Evolutionary conservation across 2,888 invertebrate species (phyloP), one percentile per base, ranked within the genome.

Genomic region (Nemurella pictetii): DNA sequence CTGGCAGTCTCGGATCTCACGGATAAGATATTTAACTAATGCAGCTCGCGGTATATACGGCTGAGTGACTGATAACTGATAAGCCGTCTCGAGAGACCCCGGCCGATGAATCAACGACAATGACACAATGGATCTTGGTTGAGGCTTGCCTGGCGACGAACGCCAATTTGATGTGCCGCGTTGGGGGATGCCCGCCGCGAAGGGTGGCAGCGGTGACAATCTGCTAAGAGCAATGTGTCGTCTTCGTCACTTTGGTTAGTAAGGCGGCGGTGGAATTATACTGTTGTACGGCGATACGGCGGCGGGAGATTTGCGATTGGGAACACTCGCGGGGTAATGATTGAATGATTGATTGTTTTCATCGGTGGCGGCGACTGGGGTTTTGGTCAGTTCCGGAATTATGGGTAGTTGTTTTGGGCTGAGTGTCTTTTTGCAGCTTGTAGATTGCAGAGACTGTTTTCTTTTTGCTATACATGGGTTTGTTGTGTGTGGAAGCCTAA

Each of bases 31-130:
- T 30, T 30, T 29, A 78, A 78, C 78, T 78, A 30, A 78, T 78
- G 29, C 78, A 78, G 29, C 29, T 3, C 30, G 78, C 27, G 28
- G 78, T 29, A n/a, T n/a, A n/a, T n/a, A 4, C 30, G 28, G 30
- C 30, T 28, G 28, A 30, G 78, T 78, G 78, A 78, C 78, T 78
- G 78, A 78, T 78, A n/a, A 78, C 29, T 29, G 78, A 78, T 78
- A 78, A 78, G 78, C 28, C 78, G 78, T 78, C 29, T 30, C 78
- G 78, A 0, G 78, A 15, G 78, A 28, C 75, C 28, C 75, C 7
- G 15, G 30, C 28, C n/a, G 78, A 30, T 78, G 78, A 78, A 78
- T 78, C 78, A 78, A 78, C 78, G 78, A 28, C 78, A 78, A 75
- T 75, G 28, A 26, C 27, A 75, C 75, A 75, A 26, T 75, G 75